Conservation (phyloP, 2,113 vertebrate genomes). For the Nycticorax nycticorax region DNA sequence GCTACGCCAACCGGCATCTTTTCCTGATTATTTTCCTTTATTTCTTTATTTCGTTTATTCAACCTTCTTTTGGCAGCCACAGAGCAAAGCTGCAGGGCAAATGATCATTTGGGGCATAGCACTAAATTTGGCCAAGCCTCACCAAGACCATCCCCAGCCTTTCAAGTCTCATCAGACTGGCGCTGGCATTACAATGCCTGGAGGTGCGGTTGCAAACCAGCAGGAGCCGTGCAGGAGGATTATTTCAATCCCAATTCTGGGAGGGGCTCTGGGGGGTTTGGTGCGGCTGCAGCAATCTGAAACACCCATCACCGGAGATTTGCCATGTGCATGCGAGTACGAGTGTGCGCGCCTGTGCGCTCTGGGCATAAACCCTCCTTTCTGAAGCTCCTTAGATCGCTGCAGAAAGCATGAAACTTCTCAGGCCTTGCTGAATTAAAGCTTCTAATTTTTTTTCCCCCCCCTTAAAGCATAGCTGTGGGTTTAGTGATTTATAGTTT, state of each 20-base stretch:
- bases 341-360: too few relatives aligned
- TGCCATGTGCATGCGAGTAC: rapidly evolving
- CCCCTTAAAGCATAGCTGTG: background rate
- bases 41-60: background rate
- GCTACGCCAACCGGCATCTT: background rate
- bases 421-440: background rate
- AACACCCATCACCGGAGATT: background rate
- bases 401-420: background rate
- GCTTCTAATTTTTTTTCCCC: background rate
- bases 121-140: background rate
- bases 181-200: background rate
- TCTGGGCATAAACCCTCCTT: background rate
- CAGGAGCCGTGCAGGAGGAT: background rate
- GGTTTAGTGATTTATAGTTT: slow-evolving; percentile 25
- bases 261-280: background rate
- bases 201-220: background rate
- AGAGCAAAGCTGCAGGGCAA: background rate
- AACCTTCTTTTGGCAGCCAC: background rate
- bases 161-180: background rate
- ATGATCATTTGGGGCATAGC: background rate
- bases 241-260: background rate
- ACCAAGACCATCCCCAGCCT: background rate
- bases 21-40: background rate
- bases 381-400: background rate
- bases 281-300: background rate